Evolutionary conservation across 1,140 invertebrate species (phyloP), one percentile per base, ranked within the genome.

Genomic region (Bicyclus anynana): DNA sequence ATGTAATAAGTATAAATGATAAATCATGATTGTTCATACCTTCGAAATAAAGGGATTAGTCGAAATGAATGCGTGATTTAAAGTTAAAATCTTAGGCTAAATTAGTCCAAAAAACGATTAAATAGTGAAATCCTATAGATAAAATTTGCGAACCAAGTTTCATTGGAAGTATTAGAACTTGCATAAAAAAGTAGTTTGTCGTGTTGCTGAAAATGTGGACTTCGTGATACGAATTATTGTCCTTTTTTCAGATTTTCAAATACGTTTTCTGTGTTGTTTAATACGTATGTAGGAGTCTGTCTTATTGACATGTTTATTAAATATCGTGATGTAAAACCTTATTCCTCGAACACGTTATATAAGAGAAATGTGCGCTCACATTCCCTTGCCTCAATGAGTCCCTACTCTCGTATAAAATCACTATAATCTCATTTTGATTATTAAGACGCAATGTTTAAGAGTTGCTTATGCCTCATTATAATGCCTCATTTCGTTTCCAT

Each of bases 101-200:
- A 55, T 55, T 55, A 55, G 44, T 55, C 53, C 53, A 44, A 40
- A 21, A 38, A 29, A 49, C 21, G 47, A 33, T 53, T 9, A 37
- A 42, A 13, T 29, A 26, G 23, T 50, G 29, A 37, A 42, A 56
- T 50, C 35, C 54, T 4, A 13, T 18, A 21, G 37, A 5, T 14
- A 40, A 12, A 16, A 40, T 40, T 16, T 40, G 5, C 37, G 2
- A n/a, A n/a, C 3, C 13, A 6, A 37, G 9, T 14, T 40, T 16
- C 29, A 1, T 33, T n/a, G 10, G 1, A n/a, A 33, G 29, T 33
- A 33, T 33, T 7, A 33, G 29, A 12, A 1, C 7, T 33, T 10
- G 2, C 2, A 33, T 33, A 12, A 10, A 10, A 27, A 33, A 33
- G 27, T 29, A 29, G 10, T 29, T 2, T 12, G 10, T 33, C 10